Conservation (phyloP, 2,888 invertebrate genomes). For the Stictocephala bisonia region DNA sequence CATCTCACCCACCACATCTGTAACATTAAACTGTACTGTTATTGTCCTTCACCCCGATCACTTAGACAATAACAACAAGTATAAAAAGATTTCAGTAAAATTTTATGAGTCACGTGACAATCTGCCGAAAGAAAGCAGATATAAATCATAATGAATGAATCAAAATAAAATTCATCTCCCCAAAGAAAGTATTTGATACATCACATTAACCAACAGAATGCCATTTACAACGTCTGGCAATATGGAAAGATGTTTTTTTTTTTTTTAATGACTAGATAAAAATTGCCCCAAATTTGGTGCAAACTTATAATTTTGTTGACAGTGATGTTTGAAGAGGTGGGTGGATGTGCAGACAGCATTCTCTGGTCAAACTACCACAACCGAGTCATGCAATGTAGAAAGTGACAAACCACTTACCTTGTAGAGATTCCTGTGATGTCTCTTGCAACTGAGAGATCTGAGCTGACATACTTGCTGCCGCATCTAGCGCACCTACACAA, state of each 20-base stretch:
- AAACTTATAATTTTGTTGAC: not conserved
- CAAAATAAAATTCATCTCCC: not conserved
- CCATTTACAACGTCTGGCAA: no score
- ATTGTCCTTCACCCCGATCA: no score
- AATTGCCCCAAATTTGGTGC: constrained; percentile 10
- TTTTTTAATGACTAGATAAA: no score
- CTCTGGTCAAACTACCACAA: constrained; percentile 20
- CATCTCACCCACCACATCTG: constrained; percentile 43
- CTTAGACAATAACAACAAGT: no score
- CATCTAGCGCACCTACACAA: constrained; percentile 45
- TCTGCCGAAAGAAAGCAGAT: no score
- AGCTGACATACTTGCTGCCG: constrained; percentile 36
- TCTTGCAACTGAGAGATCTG: constrained; percentile 30
- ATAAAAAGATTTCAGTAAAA: no score
- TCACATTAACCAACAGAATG: constrained; percentile 22
- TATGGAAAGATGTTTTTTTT: no score
- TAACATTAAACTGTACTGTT: constrained; percentile 12
- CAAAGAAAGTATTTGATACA: not conserved
- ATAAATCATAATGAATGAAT: no score
- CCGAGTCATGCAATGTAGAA: not conserved
- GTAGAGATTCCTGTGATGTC: constrained; percentile 33
- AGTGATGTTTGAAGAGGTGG: constrained; percentile 32
- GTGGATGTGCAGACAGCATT: constrained; percentile 45
- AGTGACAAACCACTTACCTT: not conserved
- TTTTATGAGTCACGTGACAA: no score